These are phyloP conservation scores for Xiphophorus maculatus DNA, from an alignment of 2,113 vertebrate species.

Conservation along the genomic window DNA sequence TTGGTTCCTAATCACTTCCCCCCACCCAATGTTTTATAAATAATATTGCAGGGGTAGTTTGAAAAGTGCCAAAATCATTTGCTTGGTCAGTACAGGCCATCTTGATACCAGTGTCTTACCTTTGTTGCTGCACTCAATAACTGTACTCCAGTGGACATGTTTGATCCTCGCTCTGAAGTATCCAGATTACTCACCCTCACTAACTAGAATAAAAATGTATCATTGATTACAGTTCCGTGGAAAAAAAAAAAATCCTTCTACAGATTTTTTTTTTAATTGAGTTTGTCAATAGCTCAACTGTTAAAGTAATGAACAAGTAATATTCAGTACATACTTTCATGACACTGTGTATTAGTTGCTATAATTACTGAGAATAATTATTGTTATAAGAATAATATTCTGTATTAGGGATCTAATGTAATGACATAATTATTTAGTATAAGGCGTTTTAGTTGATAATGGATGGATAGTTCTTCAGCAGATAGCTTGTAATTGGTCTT, in stretches of 20 bases:
- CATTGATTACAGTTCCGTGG: not conserved
- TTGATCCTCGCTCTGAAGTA: slow-evolving; percentile 40
- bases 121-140: slow-evolving; percentile 56
- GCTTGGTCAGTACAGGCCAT: slow-evolving; percentile 7
- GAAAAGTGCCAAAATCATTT: slow-evolving; percentile 22
- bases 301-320: slow-evolving; percentile 6
- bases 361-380: not conserved
- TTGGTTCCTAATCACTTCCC: slow-evolving; percentile 74
- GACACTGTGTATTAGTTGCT: not conserved
- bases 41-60: slow-evolving; percentile 43
- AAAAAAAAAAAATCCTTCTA: not conserved
- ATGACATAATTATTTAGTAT: no score
- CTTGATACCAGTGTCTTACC: slow-evolving; percentile 30
- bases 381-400: no score
- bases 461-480: no score
- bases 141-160: slow-evolving; percentile 45
- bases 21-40: slow-evolving; percentile 55
- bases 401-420: no score
- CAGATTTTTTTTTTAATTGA: not conserved
- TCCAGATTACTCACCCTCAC: slow-evolving; percentile 46
- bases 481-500: not conserved
- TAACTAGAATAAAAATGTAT: not conserved
- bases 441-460: not conserved
- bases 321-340: slow-evolving; percentile 6
- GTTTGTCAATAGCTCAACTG: slow-evolving; percentile 19